Conservation (phyloP, 2,113 vertebrate species). For the Onychostruthus taczanowskii region DNA sequence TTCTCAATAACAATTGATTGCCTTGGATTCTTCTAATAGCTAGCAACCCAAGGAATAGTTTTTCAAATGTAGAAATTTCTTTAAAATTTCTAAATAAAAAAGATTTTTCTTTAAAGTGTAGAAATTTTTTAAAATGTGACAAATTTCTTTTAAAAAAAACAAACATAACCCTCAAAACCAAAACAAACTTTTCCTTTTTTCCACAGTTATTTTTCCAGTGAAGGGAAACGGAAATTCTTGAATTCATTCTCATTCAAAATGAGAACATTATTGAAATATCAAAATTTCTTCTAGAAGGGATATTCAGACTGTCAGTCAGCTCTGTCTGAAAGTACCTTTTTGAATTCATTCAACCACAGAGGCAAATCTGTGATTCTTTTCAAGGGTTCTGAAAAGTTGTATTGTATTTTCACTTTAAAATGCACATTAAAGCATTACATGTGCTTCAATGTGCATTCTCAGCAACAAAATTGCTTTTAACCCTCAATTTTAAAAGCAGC, state of each 20-base stretch:
- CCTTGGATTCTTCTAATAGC: not conserved
- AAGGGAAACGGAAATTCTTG: not conserved
- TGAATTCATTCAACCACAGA: slow-evolving; percentile 9
- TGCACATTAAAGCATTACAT: slow-evolving; percentile 41
- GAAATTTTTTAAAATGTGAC: not conserved
- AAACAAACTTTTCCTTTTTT: not conserved
- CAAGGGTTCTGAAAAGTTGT: slow-evolving; percentile 18
- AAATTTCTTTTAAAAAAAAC: not conserved
- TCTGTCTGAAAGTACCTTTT: not conserved
- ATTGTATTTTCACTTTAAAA: slow-evolving; percentile 58
- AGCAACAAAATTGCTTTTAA: slow-evolving; percentile 65
- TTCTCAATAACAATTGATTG: not conserved
- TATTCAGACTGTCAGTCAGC: not conserved
- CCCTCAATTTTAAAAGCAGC: slow-evolving; percentile 58
- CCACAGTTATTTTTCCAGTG: not conserved
- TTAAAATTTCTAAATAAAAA: too few relatives aligned
- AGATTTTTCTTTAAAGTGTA: not conserved
- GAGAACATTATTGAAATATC: not conserved
- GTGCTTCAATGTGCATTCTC: slow-evolving; percentile 38
- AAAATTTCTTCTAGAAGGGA: not conserved
- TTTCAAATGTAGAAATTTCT: not conserved
- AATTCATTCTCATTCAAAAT: not conserved
- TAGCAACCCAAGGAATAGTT: not conserved
- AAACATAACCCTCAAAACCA: not conserved
- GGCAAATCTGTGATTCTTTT: not conserved